Conservation (phyloP, 1,140 invertebrate genomes). For the Drosophila sp. region DNA sequence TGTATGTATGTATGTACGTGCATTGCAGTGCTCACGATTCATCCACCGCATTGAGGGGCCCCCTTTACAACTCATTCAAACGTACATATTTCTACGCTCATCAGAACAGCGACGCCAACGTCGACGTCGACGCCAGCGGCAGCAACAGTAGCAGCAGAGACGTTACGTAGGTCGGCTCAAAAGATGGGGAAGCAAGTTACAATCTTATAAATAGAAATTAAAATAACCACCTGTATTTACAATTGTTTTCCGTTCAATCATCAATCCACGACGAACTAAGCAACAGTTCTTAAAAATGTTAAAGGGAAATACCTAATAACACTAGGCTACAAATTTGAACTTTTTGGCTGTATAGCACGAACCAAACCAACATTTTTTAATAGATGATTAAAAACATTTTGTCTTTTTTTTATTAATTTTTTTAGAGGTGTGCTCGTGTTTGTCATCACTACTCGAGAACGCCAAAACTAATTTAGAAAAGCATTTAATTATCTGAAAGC, state of each 20-base stretch:
- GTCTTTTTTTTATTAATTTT: no score
- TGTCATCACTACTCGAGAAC: no score
- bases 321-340: no score
- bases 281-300: slow-evolving; percentile 26
- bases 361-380: no score
- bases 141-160: slow-evolving; percentile 17
- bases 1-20: slow-evolving; percentile 39
- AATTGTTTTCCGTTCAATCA: slow-evolving; percentile 59
- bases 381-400: no score
- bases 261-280: slow-evolving; percentile 33
- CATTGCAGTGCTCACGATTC: slow-evolving; percentile 41
- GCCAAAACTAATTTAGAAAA: no score
- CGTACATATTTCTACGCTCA: slow-evolving; percentile 68
- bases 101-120: slow-evolving; percentile 32
- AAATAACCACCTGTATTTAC: slow-evolving; percentile 72
- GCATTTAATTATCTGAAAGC: no score
- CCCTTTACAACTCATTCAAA: slow-evolving; percentile 61
- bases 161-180: slow-evolving; percentile 16
- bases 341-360: no score
- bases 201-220: slow-evolving; percentile 60
- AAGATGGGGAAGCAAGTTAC: slow-evolving; percentile 12
- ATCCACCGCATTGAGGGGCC: slow-evolving; percentile 20
- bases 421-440: no score
- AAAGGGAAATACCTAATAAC: not conserved
- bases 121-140: slow-evolving; percentile 13